phyloP scores from a whole-genome alignment of 1,140 invertebrate genomes.

The Gryon sp. region DNA sequence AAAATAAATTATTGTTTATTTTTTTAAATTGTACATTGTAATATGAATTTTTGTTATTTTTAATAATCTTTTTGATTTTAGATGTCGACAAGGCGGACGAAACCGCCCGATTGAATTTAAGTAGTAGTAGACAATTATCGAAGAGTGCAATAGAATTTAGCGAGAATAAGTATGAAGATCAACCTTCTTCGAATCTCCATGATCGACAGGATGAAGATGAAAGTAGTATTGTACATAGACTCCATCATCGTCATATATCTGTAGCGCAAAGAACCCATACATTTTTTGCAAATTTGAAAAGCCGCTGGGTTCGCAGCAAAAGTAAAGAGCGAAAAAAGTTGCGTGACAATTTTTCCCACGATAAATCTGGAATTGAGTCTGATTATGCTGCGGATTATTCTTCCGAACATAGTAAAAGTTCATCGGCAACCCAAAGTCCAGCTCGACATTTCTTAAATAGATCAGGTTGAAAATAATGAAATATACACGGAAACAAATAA shows the following conservation, averaged over 20 bases:
- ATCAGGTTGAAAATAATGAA: too few species aligned
- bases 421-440: constrained; percentile 85
- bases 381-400: constrained; percentile 87
- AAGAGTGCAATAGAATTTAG: constrained; percentile 41
- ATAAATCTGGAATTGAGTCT: constrained; percentile 78
- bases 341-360: constrained; percentile 72
- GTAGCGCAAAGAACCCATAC: constrained; percentile 86
- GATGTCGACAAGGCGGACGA: constrained; percentile 19
- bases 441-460: constrained; percentile 80
- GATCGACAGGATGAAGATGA: constrained; percentile 33
- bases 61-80: constrained; percentile 10
- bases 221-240: constrained; percentile 63
- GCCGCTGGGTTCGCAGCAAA: constrained; percentile 82
- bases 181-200: constrained; percentile 8
- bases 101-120: constrained; percentile 35
- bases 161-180: constrained; percentile 34
- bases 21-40: neutral
- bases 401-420: constrained; percentile 84
- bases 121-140: constrained; percentile 32
- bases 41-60: neutral
- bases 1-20: neutral
- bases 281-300: constrained; percentile 86
- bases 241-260: constrained; percentile 74
- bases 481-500: too few species aligned
- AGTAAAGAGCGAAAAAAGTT: constrained; percentile 81